These are phyloP conservation scores for Poeciliopsis infans DNA, from an alignment of 2,797 vertebrate genomes.

Conservation along the genomic window DNA sequence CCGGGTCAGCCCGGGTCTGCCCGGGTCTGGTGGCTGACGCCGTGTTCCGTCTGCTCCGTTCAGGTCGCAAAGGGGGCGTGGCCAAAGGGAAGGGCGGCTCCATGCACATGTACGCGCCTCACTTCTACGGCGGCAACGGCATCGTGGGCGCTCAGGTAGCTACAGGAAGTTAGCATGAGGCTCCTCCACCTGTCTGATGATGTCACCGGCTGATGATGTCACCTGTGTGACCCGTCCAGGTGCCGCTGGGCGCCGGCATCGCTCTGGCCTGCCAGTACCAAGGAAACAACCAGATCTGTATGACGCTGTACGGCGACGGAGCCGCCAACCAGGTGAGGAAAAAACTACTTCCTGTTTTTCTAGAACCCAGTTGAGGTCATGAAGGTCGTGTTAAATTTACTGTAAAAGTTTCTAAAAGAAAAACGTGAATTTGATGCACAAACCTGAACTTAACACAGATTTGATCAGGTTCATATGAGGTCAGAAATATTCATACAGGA, in stretches of 20 bases:
- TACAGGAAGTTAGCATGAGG: background rate
- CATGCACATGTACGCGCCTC: conserved; percentile 94
- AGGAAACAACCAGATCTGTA: conserved; percentile 87
- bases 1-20: background rate
- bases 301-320: conserved; percentile 92
- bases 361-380: too few species aligned
- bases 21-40: background rate
- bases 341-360: too few species aligned
- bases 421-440: too few species aligned
- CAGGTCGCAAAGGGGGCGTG: conserved; percentile 90
- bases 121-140: conserved; percentile 95
- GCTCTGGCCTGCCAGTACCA: conserved; percentile 93
- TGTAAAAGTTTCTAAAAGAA: too few species aligned
- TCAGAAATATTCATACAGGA: too few species aligned
- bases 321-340: conserved; percentile 93
- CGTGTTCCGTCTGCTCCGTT: rapidly evolving
- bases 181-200: background rate
- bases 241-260: conserved; percentile 93
- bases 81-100: conserved; percentile 95
- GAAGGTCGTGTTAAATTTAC: too few species aligned
- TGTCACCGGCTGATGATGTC: background rate
- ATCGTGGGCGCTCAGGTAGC: conserved; percentile 97
- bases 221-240: conserved; percentile 70
- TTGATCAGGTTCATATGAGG: too few species aligned
- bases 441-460: too few species aligned